Base-by-base conservation (phyloP, 2,888 invertebrate species). In the Zygogramma bicolorata region DNA sequence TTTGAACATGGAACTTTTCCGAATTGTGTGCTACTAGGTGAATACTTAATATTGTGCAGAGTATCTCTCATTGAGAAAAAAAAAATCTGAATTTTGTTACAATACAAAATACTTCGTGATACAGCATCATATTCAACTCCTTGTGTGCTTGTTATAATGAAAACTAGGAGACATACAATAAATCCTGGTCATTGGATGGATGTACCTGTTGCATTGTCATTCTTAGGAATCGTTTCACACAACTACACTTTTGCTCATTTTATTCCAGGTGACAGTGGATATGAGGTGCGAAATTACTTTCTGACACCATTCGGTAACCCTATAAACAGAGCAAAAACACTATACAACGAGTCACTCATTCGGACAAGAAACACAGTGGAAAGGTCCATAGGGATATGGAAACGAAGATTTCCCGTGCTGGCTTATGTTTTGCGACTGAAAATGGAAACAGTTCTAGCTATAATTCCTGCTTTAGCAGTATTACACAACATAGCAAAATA, bases 381-480 rank as follows among this genome's bases (percentile, higher is more conserved):
- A 15, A 46, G 42, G n/a, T 5, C 13, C 13, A 46, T 46, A 46
- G 18, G 42, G 1, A n/a, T 15, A 1, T 18, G 2, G 8, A 46
- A 46, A 15, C 3, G 42, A 46, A 46, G 42, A 5, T 46, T 46
- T 46, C 42, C 42, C 5, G 5, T 42, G 0, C 0, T 18, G 15
- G 42, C 42, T n/a, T 42, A 15, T 42, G 42, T 13, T 15, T 42
- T 68, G 13, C 15, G 74, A 38, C 31, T 63, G 15, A 74, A 68
- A 46, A 6, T 65, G 10, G 63, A 68, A 15, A 68, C 66, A 10
- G 62, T 61, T 58, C 29, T 65, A 53, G 27, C 38, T 22, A 60
- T 71, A 27, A 71, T 74, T 38, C 38, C 40, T 40, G 74, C 71
- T 7, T 65, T 68, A 58, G 68, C 74, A 29, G 74, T 74, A 10